Conservation (phyloP, 2,797 vertebrate species). For the Macroramphosus scolopax region DNA sequence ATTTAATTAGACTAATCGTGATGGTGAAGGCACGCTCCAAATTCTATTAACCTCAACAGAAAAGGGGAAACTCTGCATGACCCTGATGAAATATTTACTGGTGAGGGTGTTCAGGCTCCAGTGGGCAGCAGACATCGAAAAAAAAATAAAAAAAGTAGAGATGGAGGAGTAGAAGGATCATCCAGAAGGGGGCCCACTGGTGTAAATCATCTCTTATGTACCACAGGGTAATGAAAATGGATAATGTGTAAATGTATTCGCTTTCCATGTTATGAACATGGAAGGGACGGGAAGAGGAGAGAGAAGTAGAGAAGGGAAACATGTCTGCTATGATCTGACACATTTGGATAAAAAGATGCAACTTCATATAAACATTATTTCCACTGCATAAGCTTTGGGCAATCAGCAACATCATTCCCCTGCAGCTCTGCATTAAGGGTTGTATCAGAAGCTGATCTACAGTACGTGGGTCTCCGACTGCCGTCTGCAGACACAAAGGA, state of each 20-base stretch:
- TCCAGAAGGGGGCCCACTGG: constrained; percentile 14
- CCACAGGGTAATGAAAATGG: too few species aligned
- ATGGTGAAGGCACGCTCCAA: constrained; percentile 39
- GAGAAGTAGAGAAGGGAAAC: too few species aligned
- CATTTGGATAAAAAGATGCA: not conserved
- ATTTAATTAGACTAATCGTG: constrained; percentile 62
- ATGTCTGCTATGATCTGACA: too few species aligned
- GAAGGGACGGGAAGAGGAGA: too few species aligned
- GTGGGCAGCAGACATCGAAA: constrained; percentile 21
- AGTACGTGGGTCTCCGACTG: constrained; percentile 23
- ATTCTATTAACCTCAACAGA: constrained; percentile 61
- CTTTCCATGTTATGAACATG: too few species aligned
- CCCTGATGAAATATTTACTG: constrained; percentile 70
- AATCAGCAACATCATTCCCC: constrained; percentile 25
- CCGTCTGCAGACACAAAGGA: constrained; percentile 52
- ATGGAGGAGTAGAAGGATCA: constrained; percentile 7
- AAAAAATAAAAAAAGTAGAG: constrained; percentile 2
- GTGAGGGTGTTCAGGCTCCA: constrained; percentile 56
- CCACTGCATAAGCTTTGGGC: constrained; percentile 8
- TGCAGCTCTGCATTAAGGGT: constrained; percentile 29
- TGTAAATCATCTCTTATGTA: too few species aligned
- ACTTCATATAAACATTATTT: not conserved
- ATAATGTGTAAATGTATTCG: too few species aligned
- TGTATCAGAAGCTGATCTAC: constrained; percentile 28
- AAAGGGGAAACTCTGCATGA: constrained; percentile 22